phyloP scores from a whole-genome alignment of 1,140 invertebrate genomes.

The Diploscapter pachys region DNA sequence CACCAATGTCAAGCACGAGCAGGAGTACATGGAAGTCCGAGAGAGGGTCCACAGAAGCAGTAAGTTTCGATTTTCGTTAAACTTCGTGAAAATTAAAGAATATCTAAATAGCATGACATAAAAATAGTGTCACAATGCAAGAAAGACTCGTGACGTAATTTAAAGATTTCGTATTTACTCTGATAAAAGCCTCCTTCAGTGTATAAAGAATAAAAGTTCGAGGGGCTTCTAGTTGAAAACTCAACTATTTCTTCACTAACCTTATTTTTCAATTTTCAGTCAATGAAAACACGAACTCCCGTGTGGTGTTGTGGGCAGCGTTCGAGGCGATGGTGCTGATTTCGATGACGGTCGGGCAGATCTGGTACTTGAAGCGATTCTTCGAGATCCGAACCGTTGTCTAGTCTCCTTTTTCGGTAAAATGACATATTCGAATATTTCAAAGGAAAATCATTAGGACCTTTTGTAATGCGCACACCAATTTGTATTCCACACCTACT shows the following conservation, averaged over 20 bases:
- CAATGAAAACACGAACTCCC: conserved; percentile 95
- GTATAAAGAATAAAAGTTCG: too few species aligned
- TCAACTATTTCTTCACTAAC: too few species aligned
- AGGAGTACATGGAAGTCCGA: conserved; percentile 97
- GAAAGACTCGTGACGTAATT: too few species aligned
- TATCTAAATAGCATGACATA: too few species aligned
- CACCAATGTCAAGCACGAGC: conserved; percentile 92
- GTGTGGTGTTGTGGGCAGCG: conserved; percentile 95
- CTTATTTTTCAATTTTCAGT: conserved; percentile 63
- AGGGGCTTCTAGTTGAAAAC: too few species aligned
- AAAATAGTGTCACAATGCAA: too few species aligned
- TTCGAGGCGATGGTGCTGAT: conserved; percentile 90
- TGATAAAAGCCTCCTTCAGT: too few species aligned
- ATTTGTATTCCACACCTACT: too few species aligned
- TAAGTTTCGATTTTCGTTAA: conserved; percentile 55
- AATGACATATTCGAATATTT: too few species aligned
- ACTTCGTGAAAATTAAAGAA: not conserved
- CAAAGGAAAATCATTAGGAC: too few species aligned
- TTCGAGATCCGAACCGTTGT: conserved; percentile 98
- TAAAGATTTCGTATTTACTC: too few species aligned
- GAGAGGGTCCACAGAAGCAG: conserved; percentile 89
- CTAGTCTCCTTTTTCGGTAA: conserved; percentile 60
- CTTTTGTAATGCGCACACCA: too few species aligned
- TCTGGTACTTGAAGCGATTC: conserved; percentile 96
- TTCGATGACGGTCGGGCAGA: conserved; percentile 60